A percentile compares a stretch with the other conserved stretches of the same genome.
Conservation (phyloP, 2,888 invertebrate genomes). For the Drosophila helvetica region DNA sequence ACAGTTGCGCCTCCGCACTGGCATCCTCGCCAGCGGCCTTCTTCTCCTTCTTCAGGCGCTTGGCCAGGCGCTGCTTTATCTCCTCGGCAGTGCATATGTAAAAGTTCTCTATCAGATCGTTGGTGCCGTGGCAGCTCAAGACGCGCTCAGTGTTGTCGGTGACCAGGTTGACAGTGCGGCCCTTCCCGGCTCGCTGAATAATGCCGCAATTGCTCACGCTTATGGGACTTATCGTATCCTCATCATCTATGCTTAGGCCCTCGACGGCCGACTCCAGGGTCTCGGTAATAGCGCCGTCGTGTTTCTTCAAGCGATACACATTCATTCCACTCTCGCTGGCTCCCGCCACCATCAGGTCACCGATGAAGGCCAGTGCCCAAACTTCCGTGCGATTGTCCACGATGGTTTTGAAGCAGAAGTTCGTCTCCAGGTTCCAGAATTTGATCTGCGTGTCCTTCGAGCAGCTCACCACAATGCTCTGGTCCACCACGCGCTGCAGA, state of each 20-base stretch:
- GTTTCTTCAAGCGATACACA: constrained; percentile 91
- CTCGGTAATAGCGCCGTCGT: constrained; percentile 76
- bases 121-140: constrained; percentile 93
- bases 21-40: constrained; percentile 54
- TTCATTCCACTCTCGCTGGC: constrained; percentile 92
- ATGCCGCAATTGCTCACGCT: constrained; percentile 91
- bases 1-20: constrained; percentile 56
- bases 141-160: constrained; percentile 89
- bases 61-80: constrained; percentile 88
- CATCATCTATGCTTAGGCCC: constrained; percentile 81
- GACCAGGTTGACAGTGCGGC: constrained; percentile 90
- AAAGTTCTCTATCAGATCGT: constrained; percentile 92
- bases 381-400: constrained; percentile 95
- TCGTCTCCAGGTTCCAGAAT: constrained; percentile 98
- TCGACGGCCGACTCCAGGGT: constrained; percentile 84
- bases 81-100: constrained; percentile 91
- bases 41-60: constrained; percentile 89
- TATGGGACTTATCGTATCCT: constrained; percentile 86
- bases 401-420: constrained; percentile 97
- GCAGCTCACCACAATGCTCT: constrained; percentile 89
- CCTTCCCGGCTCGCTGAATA: constrained; percentile 90
- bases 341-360: constrained; percentile 94
- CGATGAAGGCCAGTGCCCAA: constrained; percentile 92
- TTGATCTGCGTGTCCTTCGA: constrained; percentile 98
- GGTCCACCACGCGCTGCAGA: constrained; percentile 84